These are phyloP conservation scores for Aramus guarauna DNA, from an alignment of 2,113 vertebrate genomes.

Conservation along the genomic window DNA sequence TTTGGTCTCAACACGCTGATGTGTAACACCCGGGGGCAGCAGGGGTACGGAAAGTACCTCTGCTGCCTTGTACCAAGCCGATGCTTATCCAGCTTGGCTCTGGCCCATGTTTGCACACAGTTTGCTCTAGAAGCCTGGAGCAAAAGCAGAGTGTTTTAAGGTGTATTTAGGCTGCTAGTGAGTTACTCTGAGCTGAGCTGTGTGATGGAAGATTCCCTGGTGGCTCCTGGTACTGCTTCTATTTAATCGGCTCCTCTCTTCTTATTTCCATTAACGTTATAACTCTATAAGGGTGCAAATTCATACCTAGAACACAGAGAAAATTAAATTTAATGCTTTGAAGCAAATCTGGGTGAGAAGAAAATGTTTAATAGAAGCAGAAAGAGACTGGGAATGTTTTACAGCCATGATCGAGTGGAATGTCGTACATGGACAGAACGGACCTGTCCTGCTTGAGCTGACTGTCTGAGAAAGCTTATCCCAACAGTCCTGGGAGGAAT, in stretches of 20 bases:
- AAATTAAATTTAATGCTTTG: constrained; percentile 3
- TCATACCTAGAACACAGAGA: not conserved
- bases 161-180: not conserved
- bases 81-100: not conserved
- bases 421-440: not conserved
- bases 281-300: not conserved
- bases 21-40: not conserved
- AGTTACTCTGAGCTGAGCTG: not conserved
- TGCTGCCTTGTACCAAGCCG: not conserved
- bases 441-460: not conserved
- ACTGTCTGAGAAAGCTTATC: not conserved
- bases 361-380: not conserved
- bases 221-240: not conserved
- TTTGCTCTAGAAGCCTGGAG: not conserved
- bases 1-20: rapidly evolving
- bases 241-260: constrained; percentile 15
- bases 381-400: not conserved
- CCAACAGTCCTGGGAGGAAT: not conserved
- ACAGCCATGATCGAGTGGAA: not conserved
- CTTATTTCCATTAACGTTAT: not conserved
- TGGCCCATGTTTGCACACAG: not conserved
- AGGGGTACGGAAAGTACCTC: not conserved
- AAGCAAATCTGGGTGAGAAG: not conserved
- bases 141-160: not conserved
- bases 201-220: not conserved